These are phyloP conservation scores for Furcula furcula DNA, from an alignment of 2,888 invertebrate species.

Conservation along the genomic window DNA sequence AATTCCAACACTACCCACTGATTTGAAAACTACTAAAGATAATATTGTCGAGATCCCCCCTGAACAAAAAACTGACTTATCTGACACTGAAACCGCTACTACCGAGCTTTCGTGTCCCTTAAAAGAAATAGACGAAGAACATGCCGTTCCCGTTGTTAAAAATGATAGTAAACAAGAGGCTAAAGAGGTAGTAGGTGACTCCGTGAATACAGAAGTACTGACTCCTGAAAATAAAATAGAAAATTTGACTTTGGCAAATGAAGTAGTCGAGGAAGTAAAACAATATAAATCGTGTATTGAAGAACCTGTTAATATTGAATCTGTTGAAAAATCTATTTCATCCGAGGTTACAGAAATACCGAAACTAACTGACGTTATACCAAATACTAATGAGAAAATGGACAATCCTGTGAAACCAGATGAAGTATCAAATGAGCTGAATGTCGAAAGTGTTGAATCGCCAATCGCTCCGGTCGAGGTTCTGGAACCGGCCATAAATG, in stretches of 20 bases:
- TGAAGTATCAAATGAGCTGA: not conserved
- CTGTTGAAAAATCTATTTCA: constrained; percentile 6
- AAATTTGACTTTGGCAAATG: not conserved
- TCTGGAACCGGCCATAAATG: constrained; percentile 2
- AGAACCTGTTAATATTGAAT: constrained; percentile 1
- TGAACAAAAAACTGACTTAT: constrained; percentile 23
- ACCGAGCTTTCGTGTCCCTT: constrained; percentile 33
- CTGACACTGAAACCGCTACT: constrained; percentile 25
- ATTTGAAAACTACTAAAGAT: constrained; percentile 46
- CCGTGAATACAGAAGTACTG: constrained; percentile 6
- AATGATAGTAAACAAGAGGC: constrained; percentile 8
- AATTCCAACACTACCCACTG: constrained; percentile 48
- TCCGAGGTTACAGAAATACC: not conserved
- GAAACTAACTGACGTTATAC: not conserved
- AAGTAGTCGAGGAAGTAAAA: too few species aligned
- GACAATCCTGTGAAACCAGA: constrained; percentile 4
- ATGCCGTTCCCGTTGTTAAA: constrained; percentile 11
- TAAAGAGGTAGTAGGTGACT: constrained; percentile 9
- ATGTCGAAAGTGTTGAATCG: not conserved
- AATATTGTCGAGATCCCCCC: constrained; percentile 31
- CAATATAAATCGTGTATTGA: too few species aligned
- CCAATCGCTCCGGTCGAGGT: not conserved
- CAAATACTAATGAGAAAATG: constrained; percentile 4
- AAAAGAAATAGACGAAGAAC: constrained; percentile 30
- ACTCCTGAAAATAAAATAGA: constrained; percentile 3